A percentile compares a stretch with the other conserved stretches of the same genome.
These are phyloP conservation scores for Embiotoca jacksoni DNA, from an alignment of 2,113 vertebrate genomes.

Conservation along the genomic window DNA sequence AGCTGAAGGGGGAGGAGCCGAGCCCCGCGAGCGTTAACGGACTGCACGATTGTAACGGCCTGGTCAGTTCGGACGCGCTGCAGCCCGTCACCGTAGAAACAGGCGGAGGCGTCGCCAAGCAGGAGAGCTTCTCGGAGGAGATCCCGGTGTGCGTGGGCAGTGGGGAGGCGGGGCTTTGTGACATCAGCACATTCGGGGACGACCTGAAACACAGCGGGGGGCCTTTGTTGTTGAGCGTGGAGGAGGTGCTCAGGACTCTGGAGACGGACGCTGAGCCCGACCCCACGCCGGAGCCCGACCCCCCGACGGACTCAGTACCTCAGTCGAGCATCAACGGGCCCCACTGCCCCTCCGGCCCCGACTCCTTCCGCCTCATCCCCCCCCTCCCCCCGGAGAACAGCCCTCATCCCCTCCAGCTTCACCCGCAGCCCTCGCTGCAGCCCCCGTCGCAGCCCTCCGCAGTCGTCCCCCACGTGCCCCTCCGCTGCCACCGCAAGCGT, in stretches of 20 bases:
- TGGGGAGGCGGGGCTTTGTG: constrained; percentile 86
- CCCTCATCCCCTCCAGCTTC: constrained; percentile 79
- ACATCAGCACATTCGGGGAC: constrained; percentile 89
- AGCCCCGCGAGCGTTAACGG: constrained; percentile 89
- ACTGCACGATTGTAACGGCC: constrained; percentile 93
- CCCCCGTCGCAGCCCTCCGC: constrained; percentile 88
- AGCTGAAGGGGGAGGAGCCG: constrained; percentile 64
- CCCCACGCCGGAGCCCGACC: constrained; percentile 31
- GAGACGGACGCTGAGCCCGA: constrained; percentile 88
- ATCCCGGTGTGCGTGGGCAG: constrained; percentile 89
- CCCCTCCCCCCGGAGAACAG: constrained; percentile 88
- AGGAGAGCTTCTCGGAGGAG: constrained; percentile 86
- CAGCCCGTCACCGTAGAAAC: constrained; percentile 86
- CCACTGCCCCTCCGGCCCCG: constrained; percentile 77
- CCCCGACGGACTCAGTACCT: constrained; percentile 85
- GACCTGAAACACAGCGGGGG: constrained; percentile 93
- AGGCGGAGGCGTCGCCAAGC: constrained; percentile 86
- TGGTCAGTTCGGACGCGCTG: constrained; percentile 86
- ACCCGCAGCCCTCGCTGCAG: constrained; percentile 75
- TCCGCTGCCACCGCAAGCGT: constrained; percentile 93
- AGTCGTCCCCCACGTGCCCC: constrained; percentile 86
- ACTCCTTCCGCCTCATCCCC: constrained; percentile 82
- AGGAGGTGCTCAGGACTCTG: constrained; percentile 96
- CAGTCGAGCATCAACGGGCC: constrained; percentile 88
- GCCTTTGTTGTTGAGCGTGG: constrained; percentile 92